Conservation (phyloP, 2,888 invertebrate genomes). For the Coenonympha glycerion region DNA sequence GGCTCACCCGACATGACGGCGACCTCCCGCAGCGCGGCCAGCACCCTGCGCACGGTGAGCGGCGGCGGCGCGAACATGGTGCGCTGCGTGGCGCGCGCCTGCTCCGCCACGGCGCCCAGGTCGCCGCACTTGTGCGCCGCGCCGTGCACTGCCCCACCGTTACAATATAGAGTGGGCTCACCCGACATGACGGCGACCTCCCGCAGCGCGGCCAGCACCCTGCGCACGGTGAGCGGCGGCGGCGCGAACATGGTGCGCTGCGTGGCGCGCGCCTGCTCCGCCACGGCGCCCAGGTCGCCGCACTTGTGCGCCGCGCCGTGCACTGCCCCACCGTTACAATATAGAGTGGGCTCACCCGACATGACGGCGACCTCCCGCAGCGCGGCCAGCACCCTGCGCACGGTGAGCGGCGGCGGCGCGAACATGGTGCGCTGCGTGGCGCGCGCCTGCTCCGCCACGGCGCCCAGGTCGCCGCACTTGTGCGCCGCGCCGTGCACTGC, state of each 20-base stretch:
- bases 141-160: conserved; percentile 52
- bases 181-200: conserved; percentile 88
- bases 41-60: conserved; percentile 84
- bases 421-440: conserved; percentile 92
- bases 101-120: conserved; percentile 92
- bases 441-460: conserved; percentile 90
- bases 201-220: conserved; percentile 87
- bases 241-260: conserved; percentile 94
- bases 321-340: conserved; percentile 92
- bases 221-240: conserved; percentile 82
- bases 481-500: conserved; percentile 83
- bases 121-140: conserved; percentile 71
- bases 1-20: conserved; percentile 81
- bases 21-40: conserved; percentile 88
- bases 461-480: conserved; percentile 89
- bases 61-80: conserved; percentile 91
- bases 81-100: conserved; percentile 87
- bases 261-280: conserved; percentile 87
- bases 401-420: conserved; percentile 85
- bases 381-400: conserved; percentile 85
- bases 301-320: conserved; percentile 78
- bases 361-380: conserved; percentile 90
- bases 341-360: conserved; percentile 68
- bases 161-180: too few relatives aligned
- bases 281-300: conserved; percentile 94